A percentile compares a stretch with the other conserved stretches of the same genome.
These are phyloP conservation scores for Lamprologus speciosus DNA, from an alignment of 2,113 vertebrate species.

Conservation along the genomic window DNA sequence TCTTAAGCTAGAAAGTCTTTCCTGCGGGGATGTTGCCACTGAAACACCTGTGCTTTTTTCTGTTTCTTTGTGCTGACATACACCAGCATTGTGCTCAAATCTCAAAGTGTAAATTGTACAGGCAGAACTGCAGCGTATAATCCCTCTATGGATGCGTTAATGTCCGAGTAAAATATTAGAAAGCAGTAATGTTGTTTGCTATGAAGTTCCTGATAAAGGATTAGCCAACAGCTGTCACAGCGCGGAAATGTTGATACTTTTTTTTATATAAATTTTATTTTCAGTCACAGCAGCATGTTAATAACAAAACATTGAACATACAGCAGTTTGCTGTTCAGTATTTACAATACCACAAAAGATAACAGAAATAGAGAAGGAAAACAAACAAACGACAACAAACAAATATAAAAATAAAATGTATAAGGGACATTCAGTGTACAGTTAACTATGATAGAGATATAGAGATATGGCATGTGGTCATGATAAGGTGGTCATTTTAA, in stretches of 20 bases:
- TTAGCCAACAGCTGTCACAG: too few species aligned
- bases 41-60: neutral
- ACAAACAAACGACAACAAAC: too few species aligned
- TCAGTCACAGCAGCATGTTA: neutral
- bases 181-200: neutral
- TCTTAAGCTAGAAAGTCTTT: neutral
- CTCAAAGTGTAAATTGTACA: neutral
- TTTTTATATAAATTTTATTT: too few species aligned
- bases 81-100: neutral
- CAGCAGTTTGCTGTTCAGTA: too few species aligned
- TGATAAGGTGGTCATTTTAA: too few species aligned
- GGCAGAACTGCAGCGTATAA: neutral
- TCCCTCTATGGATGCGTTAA: neutral
- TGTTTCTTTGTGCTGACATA: neutral
- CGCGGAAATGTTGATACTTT: neutral
- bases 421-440: too few species aligned
- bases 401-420: too few species aligned
- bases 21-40: neutral
- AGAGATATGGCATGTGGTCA: fast-evolving
- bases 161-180: neutral
- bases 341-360: too few species aligned
- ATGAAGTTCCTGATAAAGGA: neutral
- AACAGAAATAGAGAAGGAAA: too few species aligned
- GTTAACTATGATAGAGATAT: too few species aligned
- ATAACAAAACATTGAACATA: too few species aligned